These are phyloP conservation scores for Fulmarus glacialis DNA, from an alignment of 2,113 vertebrate genomes.

Conservation along the genomic window DNA sequence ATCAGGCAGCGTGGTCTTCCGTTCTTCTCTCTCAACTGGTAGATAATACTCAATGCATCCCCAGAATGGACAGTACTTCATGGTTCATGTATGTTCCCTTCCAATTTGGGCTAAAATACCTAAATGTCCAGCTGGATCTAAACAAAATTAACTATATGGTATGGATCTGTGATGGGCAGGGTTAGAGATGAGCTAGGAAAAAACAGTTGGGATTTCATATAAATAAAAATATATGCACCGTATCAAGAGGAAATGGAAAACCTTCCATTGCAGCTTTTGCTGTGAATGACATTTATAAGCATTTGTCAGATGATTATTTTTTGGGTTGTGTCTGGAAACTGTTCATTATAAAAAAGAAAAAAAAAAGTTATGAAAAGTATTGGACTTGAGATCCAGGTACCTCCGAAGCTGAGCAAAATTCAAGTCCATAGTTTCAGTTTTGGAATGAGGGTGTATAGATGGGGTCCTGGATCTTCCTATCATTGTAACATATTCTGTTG, in stretches of 20 bases:
- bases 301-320: neutral
- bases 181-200: neutral
- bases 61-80: neutral
- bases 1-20: neutral
- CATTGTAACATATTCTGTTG: neutral
- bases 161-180: neutral
- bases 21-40: neutral
- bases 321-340: neutral
- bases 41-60: too few relatives aligned
- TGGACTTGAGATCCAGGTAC: neutral
- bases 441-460: neutral
- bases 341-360: neutral
- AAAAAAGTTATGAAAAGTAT: fast-evolving
- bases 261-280: neutral
- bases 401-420: neutral
- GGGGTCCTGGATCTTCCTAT: neutral
- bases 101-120: neutral
- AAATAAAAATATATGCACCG: neutral
- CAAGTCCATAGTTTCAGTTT: fast-evolving
- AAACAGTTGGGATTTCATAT: neutral
- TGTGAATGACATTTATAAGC: neutral
- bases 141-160: neutral
- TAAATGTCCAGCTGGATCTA: neutral
- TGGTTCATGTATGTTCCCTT: fast-evolving
- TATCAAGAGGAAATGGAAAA: neutral